Conservation (phyloP, 2,888 invertebrate genomes). For the Sphaerophoria taeniata region DNA sequence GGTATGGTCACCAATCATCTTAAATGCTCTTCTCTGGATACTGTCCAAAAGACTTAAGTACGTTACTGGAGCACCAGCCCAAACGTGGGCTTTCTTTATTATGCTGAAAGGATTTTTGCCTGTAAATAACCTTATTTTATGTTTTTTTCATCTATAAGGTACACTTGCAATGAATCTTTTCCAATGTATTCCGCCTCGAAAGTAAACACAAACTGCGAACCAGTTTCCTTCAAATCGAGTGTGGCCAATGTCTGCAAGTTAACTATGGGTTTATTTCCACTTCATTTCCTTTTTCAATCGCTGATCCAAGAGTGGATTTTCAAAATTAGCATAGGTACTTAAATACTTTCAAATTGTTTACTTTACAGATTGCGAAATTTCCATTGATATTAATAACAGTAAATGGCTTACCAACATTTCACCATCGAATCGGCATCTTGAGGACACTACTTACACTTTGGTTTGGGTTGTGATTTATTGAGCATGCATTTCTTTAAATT, state of each 20-base stretch:
- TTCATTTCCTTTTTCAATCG: slow-evolving; percentile 14
- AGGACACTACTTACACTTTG: slow-evolving; percentile 9
- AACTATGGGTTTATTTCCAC: not conserved
- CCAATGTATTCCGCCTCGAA: not conserved
- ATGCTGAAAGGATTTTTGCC: slow-evolving; percentile 41
- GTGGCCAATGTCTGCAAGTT: too few species aligned
- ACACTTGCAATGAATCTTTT: not conserved
- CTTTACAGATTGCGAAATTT: slow-evolving; percentile 50
- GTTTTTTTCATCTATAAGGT: slow-evolving; percentile 38
- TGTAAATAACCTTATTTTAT: slow-evolving; percentile 39
- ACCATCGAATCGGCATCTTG: not conserved
- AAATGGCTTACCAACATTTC: slow-evolving; percentile 49
- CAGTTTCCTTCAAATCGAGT: too few species aligned
- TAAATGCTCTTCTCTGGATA: too few species aligned
- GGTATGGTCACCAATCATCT: too few species aligned
- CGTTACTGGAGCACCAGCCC: too few species aligned
- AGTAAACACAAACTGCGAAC: not conserved
- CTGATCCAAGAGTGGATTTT: slow-evolving; percentile 7
- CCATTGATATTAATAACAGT: slow-evolving; percentile 58
- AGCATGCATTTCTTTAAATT: too few species aligned
- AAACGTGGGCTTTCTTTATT: too few species aligned
- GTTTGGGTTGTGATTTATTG: slow-evolving; percentile 13
- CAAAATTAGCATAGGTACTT: slow-evolving; percentile 13
- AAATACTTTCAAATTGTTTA: slow-evolving; percentile 34
- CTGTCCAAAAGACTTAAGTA: too few species aligned